phyloP scores from a whole-genome alignment of 2,888 invertebrate genomes.

The Liopterus haemorrhoidalis region DNA sequence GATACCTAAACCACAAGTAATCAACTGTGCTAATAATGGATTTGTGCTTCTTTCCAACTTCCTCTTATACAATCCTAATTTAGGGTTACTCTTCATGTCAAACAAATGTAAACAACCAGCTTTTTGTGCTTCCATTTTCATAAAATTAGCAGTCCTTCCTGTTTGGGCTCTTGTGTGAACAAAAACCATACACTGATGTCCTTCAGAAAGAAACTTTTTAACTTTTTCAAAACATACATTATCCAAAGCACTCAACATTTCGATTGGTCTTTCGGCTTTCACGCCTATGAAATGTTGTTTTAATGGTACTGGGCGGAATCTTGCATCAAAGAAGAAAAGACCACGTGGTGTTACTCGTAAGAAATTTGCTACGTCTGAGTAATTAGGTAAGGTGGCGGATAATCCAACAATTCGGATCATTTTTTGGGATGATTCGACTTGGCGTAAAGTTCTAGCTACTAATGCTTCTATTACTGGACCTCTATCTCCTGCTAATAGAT shows the following conservation, averaged over 20 bases:
- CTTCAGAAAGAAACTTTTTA: slow-evolving; percentile 71
- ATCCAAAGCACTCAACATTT: slow-evolving; percentile 72
- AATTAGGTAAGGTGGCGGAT: slow-evolving; percentile 97
- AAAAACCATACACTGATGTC: slow-evolving; percentile 96
- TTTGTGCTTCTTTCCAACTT: slow-evolving; percentile 68
- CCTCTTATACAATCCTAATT: slow-evolving; percentile 63
- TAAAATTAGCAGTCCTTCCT: slow-evolving; percentile 74
- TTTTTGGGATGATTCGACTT: slow-evolving; percentile 83
- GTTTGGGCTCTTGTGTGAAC: slow-evolving; percentile 98
- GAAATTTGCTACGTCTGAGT: slow-evolving; percentile 91
- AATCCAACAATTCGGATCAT: slow-evolving; percentile 97
- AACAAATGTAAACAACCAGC: slow-evolving; percentile 67
- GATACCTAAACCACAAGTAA: slow-evolving; percentile 81
- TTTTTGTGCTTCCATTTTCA: slow-evolving; percentile 76
- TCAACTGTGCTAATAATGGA: slow-evolving; percentile 75
- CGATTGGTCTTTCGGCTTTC: slow-evolving; percentile 49
- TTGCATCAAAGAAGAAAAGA: slow-evolving; percentile 88
- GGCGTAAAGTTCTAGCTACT: slow-evolving; percentile 89
- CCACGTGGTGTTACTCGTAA: slow-evolving; percentile 90
- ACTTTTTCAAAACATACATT: slow-evolving; percentile 90
- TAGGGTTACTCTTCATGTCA: slow-evolving; percentile 56
- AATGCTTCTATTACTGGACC: slow-evolving; percentile 97
- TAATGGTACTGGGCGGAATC: slow-evolving; percentile 92
- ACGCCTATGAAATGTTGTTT: slow-evolving; percentile 87
- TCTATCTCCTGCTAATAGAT: slow-evolving; percentile 91